These are phyloP conservation scores for Nezara viridula DNA, from an alignment of 2,888 invertebrate genomes.

Conservation along the genomic window DNA sequence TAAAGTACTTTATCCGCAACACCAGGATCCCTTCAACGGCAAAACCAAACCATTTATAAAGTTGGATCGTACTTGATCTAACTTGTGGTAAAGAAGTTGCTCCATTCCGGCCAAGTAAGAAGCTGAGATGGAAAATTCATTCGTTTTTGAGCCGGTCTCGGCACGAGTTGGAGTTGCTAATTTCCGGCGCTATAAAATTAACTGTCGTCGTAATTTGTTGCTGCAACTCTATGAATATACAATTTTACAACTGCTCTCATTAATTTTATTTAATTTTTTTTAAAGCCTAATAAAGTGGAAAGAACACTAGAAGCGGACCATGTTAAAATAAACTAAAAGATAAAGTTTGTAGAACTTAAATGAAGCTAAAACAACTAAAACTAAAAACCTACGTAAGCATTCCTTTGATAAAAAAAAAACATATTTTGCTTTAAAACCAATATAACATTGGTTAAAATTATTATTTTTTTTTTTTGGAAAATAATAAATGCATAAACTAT, in stretches of 20 bases:
- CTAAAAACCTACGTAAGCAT: too few relatives aligned
- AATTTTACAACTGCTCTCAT: neutral
- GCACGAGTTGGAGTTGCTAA: neutral
- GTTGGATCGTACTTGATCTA: slow-evolving; percentile 36
- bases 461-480: too few relatives aligned
- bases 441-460: too few relatives aligned
- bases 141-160: neutral
- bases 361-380: too few relatives aligned
- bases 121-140: slow-evolving; percentile 6
- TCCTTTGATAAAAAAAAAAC: too few relatives aligned
- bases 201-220: slow-evolving; percentile 14
- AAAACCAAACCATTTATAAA: slow-evolving; percentile 24
- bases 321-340: neutral
- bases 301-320: neutral
- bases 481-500: too few relatives aligned
- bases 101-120: neutral
- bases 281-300: neutral
- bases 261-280: slow-evolving; percentile 13
- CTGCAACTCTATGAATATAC: slow-evolving; percentile 9
- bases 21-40: neutral
- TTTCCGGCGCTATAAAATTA: slow-evolving; percentile 19
- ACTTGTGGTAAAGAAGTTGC: slow-evolving; percentile 24
- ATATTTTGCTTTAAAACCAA: too few relatives aligned
- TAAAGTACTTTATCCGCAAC: neutral
- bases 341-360: too few relatives aligned